phyloP scores from a whole-genome alignment of 2,797 vertebrate genomes.

The Neomorphus geoffroyi region DNA sequence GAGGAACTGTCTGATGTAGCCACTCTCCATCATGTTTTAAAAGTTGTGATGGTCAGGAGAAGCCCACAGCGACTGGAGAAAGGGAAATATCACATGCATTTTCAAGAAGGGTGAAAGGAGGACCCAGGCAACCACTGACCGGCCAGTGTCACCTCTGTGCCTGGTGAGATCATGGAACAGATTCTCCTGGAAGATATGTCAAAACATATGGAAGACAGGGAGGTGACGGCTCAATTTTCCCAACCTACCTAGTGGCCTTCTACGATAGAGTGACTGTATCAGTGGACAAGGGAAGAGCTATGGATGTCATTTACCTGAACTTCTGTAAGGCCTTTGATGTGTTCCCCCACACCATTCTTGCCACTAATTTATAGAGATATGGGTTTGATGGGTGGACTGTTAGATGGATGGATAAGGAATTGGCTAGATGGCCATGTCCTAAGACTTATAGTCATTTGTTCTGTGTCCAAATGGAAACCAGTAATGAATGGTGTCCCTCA shows the following conservation, averaged over 20 bases:
- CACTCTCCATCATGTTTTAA: background rate
- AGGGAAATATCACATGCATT: background rate
- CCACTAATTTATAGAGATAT: background rate
- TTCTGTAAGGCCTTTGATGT: background rate
- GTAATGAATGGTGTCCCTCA: background rate
- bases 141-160: background rate
- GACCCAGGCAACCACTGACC: background rate
- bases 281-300: no score
- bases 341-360: background rate
- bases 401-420: background rate
- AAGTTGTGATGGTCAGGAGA: background rate
- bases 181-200: no score
- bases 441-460: background rate
- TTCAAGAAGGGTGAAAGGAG: background rate
- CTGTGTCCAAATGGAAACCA: background rate
- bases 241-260: no score
- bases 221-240: no score
- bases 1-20: background rate
- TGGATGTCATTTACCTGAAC: no score
- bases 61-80: background rate
- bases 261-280: no score
- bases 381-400: background rate
- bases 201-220: no score
- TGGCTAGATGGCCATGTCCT: no score
- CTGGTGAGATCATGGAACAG: background rate